Evolutionary conservation across 2,797 vertebrate genomes (phyloP).

Genomic region (Ptychadena robeensis): DNA sequence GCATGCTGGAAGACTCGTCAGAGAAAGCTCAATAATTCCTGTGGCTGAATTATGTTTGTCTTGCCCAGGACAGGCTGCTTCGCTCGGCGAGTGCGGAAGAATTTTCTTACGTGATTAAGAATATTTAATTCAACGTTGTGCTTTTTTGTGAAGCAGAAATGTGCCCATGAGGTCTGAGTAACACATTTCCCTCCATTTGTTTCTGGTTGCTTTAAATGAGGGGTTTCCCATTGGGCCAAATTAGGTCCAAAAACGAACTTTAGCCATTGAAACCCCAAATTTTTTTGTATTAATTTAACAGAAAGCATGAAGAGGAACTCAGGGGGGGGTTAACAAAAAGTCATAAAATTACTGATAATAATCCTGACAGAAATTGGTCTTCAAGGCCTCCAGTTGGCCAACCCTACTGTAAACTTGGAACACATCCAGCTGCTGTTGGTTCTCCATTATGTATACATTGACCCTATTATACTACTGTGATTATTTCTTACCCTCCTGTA

Average conservation of each 20-base stretch:
- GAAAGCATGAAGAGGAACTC: no score
- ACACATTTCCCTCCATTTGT: not conserved
- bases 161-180: not conserved
- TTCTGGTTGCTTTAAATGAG: not conserved
- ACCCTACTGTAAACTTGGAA: not conserved
- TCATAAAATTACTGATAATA: no score
- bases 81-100: not conserved
- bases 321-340: no score
- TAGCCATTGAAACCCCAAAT: no score
- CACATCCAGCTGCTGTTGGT: not conserved
- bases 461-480: not conserved
- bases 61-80: not conserved
- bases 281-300: no score
- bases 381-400: no score
- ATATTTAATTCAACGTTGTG: not conserved
- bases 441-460: not conserved
- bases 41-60: conserved; percentile 7
- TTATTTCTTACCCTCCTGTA: not conserved
- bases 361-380: no score
- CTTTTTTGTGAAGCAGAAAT: not conserved
- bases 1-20: not conserved
- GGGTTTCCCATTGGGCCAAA: no score
- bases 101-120: not conserved
- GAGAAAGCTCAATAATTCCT: conserved; percentile 10
- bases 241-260: no score